A percentile compares a stretch with the other conserved stretches of the same genome.
These are phyloP conservation scores for Coenonympha glycerion DNA, from an alignment of 2,888 invertebrate species.

Conservation along the genomic window DNA sequence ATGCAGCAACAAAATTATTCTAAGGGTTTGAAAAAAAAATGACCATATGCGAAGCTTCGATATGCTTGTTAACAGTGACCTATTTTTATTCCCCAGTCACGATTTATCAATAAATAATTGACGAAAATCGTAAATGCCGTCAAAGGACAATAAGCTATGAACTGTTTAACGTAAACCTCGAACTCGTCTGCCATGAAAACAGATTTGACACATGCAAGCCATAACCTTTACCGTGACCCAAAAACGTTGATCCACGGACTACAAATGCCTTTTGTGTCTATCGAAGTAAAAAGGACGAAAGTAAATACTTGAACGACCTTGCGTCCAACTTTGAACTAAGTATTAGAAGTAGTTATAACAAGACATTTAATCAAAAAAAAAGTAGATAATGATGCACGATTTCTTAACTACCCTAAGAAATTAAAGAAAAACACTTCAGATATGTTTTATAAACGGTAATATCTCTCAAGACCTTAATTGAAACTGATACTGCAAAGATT, in stretches of 20 bases:
- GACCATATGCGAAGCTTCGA: background rate
- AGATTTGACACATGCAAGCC: background rate
- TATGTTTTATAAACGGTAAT: too few species aligned
- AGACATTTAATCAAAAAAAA: too few species aligned
- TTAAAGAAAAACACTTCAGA: too few species aligned
- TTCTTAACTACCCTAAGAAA: too few species aligned
- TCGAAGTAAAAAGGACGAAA: conserved; percentile 17
- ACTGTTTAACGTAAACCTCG: background rate
- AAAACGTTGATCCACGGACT: background rate
- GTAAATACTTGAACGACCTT: conserved; percentile 14
- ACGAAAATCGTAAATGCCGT: background rate
- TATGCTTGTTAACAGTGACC: background rate
- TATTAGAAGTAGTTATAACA: background rate
- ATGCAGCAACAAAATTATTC: too few species aligned
- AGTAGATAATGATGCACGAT: too few species aligned
- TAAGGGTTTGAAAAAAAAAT: background rate
- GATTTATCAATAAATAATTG: background rate
- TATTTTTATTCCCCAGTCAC: background rate
- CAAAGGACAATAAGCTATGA: background rate
- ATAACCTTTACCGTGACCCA: conserved; percentile 1
- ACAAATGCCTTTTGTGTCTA: conserved; percentile 10
- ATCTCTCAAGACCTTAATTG: too few species aligned
- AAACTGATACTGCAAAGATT: too few species aligned
- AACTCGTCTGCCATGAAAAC: background rate
- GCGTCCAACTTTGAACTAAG: background rate